A percentile compares a stretch with the other conserved stretches of the same genome.
Conservation (phyloP, 2,888 invertebrate species). For the Coelopa pilipes region DNA sequence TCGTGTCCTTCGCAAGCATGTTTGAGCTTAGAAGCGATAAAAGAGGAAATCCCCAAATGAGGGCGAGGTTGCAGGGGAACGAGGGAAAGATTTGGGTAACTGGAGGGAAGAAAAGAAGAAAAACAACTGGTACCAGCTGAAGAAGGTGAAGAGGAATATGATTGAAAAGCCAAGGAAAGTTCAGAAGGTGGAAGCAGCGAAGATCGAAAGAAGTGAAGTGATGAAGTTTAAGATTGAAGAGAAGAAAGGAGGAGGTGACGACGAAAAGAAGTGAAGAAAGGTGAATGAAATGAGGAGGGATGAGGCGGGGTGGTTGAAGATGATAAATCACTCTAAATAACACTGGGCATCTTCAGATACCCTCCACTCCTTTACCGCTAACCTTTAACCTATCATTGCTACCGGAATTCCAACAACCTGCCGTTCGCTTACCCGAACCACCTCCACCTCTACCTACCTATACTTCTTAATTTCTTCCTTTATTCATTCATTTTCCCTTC, state of each 20-base stretch:
- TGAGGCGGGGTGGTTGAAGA: not conserved
- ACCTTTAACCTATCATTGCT: conserved; percentile 2
- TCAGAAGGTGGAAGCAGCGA: conserved; percentile 26
- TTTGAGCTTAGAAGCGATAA: conserved; percentile 36
- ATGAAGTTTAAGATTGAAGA: too few species aligned
- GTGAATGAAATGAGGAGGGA: not conserved
- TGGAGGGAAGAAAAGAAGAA: conserved; percentile 6
- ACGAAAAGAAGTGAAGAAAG: not conserved
- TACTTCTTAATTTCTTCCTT: not conserved
- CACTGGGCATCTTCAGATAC: not conserved
- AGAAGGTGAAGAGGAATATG: too few species aligned
- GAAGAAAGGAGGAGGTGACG: too few species aligned
- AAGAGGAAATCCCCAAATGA: conserved; percentile 36
- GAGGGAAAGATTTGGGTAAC: not conserved
- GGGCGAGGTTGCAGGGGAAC: too few species aligned
- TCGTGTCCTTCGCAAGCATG: conserved; percentile 18
- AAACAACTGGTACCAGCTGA: conserved; percentile 8
- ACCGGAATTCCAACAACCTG: not conserved
- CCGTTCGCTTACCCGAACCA: conserved; percentile 3
- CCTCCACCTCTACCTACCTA: not conserved
- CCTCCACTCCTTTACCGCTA: not conserved
- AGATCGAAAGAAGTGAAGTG: not conserved
- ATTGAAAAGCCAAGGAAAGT: conserved; percentile 4
- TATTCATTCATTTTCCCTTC: conserved; percentile 34
- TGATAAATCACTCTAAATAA: too few species aligned